Evolutionary conservation across 2,113 vertebrate genomes (phyloP).

Genomic region (Mormyrus lacerda): DNA sequence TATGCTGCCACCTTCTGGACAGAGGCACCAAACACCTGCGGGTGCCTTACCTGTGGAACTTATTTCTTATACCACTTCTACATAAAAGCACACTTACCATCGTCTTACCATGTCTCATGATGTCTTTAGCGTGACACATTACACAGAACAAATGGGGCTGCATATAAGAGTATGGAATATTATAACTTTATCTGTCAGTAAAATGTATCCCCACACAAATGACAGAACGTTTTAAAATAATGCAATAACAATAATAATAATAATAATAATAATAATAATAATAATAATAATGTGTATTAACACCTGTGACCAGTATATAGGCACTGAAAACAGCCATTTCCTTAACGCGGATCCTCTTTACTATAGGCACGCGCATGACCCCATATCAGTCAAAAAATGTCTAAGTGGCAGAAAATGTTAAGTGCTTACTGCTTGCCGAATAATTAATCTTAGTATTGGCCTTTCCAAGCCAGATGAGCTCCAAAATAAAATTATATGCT

Average conservation of each 20-base stretch:
- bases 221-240: neutral
- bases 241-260: neutral
- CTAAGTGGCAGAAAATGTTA: neutral
- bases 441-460: slow-evolving; percentile 19
- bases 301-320: neutral
- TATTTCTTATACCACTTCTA: neutral
- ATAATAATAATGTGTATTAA: neutral
- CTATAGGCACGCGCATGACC: neutral
- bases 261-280: neutral
- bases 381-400: neutral
- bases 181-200: neutral
- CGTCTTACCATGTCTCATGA: neutral
- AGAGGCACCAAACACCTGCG: neutral
- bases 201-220: neutral
- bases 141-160: neutral
- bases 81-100: neutral
- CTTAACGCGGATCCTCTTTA: neutral
- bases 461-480: slow-evolving; percentile 14
- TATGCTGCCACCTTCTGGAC: neutral
- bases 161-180: neutral
- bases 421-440: slow-evolving; percentile 6
- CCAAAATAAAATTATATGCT: slow-evolving; percentile 15
- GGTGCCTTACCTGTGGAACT: neutral
- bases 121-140: neutral
- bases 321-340: neutral